Base-by-base conservation (phyloP, 2,888 invertebrate species). In the Scaptomyza polygonia region DNA sequence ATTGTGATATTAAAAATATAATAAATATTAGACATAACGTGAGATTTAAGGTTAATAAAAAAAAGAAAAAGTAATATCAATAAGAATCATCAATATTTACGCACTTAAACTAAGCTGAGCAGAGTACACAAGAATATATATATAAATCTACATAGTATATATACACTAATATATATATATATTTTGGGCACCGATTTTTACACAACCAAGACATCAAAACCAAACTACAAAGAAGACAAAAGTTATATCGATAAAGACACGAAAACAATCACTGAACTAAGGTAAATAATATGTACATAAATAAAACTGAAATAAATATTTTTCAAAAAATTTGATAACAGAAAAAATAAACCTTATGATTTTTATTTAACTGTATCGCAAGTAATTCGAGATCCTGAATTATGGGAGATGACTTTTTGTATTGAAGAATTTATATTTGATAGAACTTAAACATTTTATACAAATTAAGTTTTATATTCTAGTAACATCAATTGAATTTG, bases 141-240 rank as follows among this genome's bases (percentile, higher is more conserved):
- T 63, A 81, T 58, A 73, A 49, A 47, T 59, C 75, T 52, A 75
- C 56, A 72, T 44, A 57, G 67, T 55, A 67, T 51, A 68, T 59
- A 71, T 56, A 67, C 42, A 48, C 53, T 59, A 53, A 32, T 59
- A 76, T 79, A 86, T 55, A 32, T 59, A 76, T 79, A 86, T 85
- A 88, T 86, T 86, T 86, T 80, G 84, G 86, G 86, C 84, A 85
- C 86, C 88, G 78, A 87, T 61, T 84, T 84, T 86, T 82, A 72
- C 72, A 78, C 57, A 69, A 79, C 40, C 55, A 72, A 74, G 64
- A 74, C 76, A 73, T 65, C 56, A 68, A 68, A 70, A 39, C 36
- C 32, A 56, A 64, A 70, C 53, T 58, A 49, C 44, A 77, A 72
- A 58, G 39, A 39, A 39, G 39, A 39, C 16, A 75, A 65, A 30